These are phyloP conservation scores for Tragelaphus buxtoni DNA, from an alignment of 2,113 vertebrate species.

Conservation along the genomic window DNA sequence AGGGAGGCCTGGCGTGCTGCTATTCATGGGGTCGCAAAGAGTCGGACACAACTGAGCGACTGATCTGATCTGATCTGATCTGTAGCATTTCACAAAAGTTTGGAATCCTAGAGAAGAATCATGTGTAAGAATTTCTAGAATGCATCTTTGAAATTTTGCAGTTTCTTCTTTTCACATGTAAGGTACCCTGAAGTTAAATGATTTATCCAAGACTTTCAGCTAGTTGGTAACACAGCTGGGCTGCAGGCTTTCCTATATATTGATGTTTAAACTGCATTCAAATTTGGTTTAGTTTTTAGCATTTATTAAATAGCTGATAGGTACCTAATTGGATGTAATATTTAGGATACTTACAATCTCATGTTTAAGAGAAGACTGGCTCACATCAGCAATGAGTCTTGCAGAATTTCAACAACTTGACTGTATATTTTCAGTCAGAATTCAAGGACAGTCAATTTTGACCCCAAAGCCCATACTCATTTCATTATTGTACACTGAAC, in stretches of 20 bases:
- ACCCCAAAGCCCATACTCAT: background rate
- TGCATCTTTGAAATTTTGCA: background rate
- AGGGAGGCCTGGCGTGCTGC: too few species aligned
- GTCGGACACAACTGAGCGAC: too few species aligned
- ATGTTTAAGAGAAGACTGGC: background rate
- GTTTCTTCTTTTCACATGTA: background rate
- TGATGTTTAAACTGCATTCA: constrained; percentile 36
- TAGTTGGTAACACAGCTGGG: background rate
- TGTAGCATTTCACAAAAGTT: background rate
- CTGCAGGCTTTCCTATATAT: background rate
- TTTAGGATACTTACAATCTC: background rate
- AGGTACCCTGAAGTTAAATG: background rate
- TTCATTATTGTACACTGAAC: background rate
- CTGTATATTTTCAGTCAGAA: background rate
- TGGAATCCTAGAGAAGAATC: background rate
- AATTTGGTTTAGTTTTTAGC: background rate
- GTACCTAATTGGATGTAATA: background rate
- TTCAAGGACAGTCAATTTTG: background rate
- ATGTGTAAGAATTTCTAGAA: background rate
- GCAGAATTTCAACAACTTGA: background rate
- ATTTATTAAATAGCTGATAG: constrained; percentile 12
- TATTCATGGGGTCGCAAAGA: too few species aligned
- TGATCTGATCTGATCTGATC: too few species aligned
- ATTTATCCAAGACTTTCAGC: background rate
- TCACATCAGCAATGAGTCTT: background rate